Conservation (phyloP, 2,113 vertebrate genomes). For the Scopus umbretta region DNA sequence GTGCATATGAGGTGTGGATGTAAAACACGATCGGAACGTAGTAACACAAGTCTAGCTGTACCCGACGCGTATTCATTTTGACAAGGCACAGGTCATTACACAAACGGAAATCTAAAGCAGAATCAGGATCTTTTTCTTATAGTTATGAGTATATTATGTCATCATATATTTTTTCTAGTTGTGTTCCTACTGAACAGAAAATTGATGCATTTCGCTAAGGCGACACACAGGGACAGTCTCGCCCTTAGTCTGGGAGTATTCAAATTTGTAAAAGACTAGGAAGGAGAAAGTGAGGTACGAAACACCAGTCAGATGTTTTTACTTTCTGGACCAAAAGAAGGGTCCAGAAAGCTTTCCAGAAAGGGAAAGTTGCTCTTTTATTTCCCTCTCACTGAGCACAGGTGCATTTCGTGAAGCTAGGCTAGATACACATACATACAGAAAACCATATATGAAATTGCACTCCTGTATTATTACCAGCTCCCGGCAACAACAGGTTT, state of each 20-base stretch:
- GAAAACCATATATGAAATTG: background rate
- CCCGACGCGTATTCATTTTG: fast-evolving
- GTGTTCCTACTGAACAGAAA: background rate
- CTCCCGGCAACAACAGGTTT: background rate
- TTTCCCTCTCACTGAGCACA: background rate
- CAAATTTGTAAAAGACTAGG: background rate
- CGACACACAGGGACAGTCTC: background rate
- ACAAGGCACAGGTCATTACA: background rate
- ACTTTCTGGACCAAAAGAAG: background rate
- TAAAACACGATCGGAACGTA: background rate
- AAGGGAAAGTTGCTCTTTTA: background rate
- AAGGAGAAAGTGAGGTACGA: background rate
- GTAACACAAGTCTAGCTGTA: background rate
- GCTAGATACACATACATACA: background rate
- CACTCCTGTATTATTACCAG: background rate
- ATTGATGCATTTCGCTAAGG: background rate
- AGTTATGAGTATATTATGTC: background rate
- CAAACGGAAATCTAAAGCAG: background rate
- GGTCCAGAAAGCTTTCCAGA: background rate
- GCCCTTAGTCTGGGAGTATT: background rate
- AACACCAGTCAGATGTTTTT: background rate
- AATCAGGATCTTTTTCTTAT: background rate
- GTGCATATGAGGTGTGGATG: background rate
- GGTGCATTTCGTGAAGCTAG: background rate
- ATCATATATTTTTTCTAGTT: background rate